Evolutionary conservation across 2,888 invertebrate species (phyloP).

Genomic region (Macaria liturata): DNA sequence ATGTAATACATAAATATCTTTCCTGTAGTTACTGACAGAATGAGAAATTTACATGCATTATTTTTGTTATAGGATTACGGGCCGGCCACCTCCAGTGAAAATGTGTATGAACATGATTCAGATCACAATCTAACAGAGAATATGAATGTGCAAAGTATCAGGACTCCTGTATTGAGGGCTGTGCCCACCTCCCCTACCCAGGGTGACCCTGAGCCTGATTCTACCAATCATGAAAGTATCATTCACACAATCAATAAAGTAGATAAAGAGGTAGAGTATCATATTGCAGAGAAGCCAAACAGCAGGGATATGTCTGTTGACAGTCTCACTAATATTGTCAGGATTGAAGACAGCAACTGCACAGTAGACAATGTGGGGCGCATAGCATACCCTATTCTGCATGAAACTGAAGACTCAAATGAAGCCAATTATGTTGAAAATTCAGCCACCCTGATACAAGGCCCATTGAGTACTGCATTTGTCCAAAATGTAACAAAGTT

Average conservation of each 20-base stretch:
- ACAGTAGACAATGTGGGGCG: slow-evolving; percentile 65
- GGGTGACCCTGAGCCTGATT: slow-evolving; percentile 75
- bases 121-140: slow-evolving; percentile 76
- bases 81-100: slow-evolving; percentile 82
- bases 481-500: slow-evolving; percentile 77
- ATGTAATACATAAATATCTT: slow-evolving; percentile 10
- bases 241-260: slow-evolving; percentile 67
- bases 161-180: slow-evolving; percentile 74
- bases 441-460: slow-evolving; percentile 69
- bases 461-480: slow-evolving; percentile 71
- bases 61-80: slow-evolving; percentile 78
- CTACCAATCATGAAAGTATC: slow-evolving; percentile 75
- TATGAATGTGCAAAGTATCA: slow-evolving; percentile 75
- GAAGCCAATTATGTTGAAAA: slow-evolving; percentile 72
- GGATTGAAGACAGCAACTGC: slow-evolving; percentile 62
- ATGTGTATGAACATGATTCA: slow-evolving; percentile 72
- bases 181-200: slow-evolving; percentile 65
- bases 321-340: slow-evolving; percentile 69
- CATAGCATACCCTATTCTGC: slow-evolving; percentile 70
- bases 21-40: slow-evolving; percentile 1
- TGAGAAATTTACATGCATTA: slow-evolving; percentile 25
- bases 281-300: slow-evolving; percentile 66
- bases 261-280: slow-evolving; percentile 73
- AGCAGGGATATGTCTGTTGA: slow-evolving; percentile 71
- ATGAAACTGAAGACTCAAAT: slow-evolving; percentile 68